Percentiles rank a stretch among this genome's conserved stretches.
Conservation (phyloP, 2,888 invertebrate species). For the Drosophila ezoana region DNA sequence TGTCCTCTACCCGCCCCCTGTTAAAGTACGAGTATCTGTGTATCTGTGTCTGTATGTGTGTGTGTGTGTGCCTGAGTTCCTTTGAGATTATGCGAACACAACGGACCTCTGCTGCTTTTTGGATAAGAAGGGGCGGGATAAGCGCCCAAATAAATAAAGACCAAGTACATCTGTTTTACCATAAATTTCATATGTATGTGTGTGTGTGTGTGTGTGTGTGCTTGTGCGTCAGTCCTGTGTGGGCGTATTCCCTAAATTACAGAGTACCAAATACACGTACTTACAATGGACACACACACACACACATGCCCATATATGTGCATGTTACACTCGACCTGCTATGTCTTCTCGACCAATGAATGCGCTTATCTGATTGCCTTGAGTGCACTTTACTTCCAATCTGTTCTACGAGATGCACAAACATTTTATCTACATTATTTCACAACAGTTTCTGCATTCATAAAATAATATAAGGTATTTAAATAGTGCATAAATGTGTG, state of each 20-base stretch:
- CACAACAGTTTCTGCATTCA: neutral
- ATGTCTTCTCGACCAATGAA: slow-evolving; percentile 27
- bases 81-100: slow-evolving; percentile 66
- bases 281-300: neutral
- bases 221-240: neutral
- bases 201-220: slow-evolving; percentile 4
- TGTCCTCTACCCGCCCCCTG: slow-evolving; percentile 41
- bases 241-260: slow-evolving; percentile 54
- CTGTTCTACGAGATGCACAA: neutral
- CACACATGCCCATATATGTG: neutral
- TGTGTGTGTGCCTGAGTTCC: slow-evolving; percentile 47
- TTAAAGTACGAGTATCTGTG: slow-evolving; percentile 27
- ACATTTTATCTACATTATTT: neutral
- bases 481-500: neutral
- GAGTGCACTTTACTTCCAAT: slow-evolving; percentile 13
- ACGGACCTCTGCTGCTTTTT: slow-evolving; percentile 14
- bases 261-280: slow-evolving; percentile 21
- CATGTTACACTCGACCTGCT: slow-evolving; percentile 13
- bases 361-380: slow-evolving; percentile 26
- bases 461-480: neutral
- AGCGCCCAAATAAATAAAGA: slow-evolving; percentile 67
- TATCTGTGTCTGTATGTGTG: slow-evolving; percentile 1
- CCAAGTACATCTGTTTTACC: slow-evolving; percentile 79
- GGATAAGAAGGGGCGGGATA: slow-evolving; percentile 13
- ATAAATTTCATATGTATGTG: slow-evolving; percentile 65